Conservation (phyloP, 2,113 vertebrate species). For the Dasypus novemcinctus region DNA sequence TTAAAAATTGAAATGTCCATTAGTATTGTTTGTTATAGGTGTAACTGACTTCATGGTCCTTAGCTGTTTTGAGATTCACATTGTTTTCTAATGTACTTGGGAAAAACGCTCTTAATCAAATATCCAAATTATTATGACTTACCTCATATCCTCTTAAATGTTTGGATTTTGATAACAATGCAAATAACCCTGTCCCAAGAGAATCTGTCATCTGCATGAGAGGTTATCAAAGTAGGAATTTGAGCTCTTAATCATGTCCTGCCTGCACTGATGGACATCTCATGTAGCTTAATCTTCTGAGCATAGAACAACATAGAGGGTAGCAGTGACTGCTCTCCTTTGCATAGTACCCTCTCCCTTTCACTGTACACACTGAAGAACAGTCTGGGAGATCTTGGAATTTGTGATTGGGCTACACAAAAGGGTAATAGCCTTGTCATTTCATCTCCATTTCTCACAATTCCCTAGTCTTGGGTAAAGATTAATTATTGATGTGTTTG, state of each 20-base stretch:
- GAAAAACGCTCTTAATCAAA: slow-evolving; percentile 21
- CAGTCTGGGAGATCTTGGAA: background rate
- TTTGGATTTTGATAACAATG: slow-evolving; percentile 28
- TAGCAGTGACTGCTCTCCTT: background rate
- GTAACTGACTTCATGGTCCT: background rate
- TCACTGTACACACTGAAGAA: background rate
- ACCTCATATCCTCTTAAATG: slow-evolving; percentile 11
- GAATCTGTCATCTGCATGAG: background rate
- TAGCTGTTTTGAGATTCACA: background rate
- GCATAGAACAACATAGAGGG: background rate
- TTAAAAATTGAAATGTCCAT: background rate
- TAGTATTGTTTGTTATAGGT: background rate
- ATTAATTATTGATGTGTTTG: slow-evolving; percentile 52
- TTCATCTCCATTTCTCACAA: background rate
- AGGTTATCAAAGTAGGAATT: background rate
- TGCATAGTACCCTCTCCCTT: background rate
- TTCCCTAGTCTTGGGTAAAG: slow-evolving; percentile 13
- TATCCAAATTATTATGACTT: background rate
- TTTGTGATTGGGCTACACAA: background rate
- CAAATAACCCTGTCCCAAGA: background rate
- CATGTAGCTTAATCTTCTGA: background rate
- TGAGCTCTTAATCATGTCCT: background rate
- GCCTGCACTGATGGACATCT: background rate
- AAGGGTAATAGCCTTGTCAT: background rate
- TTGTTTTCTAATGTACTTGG: slow-evolving; percentile 25